phyloP scores from a whole-genome alignment of 2,797 vertebrate genomes.

The Petrocephalus schoutedeni region DNA sequence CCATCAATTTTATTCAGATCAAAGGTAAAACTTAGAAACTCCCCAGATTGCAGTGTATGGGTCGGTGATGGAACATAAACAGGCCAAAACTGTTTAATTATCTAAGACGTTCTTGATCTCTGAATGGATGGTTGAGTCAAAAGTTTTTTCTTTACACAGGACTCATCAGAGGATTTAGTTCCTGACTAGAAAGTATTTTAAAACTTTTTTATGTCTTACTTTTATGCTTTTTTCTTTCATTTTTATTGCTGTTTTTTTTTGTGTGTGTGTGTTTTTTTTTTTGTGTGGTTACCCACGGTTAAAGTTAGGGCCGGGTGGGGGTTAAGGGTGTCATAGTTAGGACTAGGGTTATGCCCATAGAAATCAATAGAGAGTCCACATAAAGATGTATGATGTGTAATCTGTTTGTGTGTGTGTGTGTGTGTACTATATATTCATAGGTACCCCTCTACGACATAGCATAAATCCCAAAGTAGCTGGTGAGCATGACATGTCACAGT shows the following conservation, averaged over 20 bases:
- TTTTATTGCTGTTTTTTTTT: not conserved
- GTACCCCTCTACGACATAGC: not conserved
- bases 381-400: not conserved
- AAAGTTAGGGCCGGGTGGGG: too few relatives aligned
- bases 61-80: not conserved
- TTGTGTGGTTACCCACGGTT: too few relatives aligned
- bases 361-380: not conserved
- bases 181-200: not conserved
- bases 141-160: not conserved
- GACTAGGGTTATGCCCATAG: not conserved
- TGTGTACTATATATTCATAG: not conserved
- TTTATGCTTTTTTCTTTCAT: not conserved
- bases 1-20: not conserved
- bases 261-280: too few relatives aligned
- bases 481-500: not conserved
- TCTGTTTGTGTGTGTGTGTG: not conserved
- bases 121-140: not conserved
- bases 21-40: constrained; percentile 5
- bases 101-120: not conserved
- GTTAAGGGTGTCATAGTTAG: too few relatives aligned
- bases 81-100: not conserved
- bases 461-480: not conserved
- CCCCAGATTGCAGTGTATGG: not conserved
- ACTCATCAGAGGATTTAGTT: not conserved
- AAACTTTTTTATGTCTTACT: not conserved